Conservation (phyloP, 2,797 vertebrate genomes). For the Hyperoplus lanceolatus region DNA sequence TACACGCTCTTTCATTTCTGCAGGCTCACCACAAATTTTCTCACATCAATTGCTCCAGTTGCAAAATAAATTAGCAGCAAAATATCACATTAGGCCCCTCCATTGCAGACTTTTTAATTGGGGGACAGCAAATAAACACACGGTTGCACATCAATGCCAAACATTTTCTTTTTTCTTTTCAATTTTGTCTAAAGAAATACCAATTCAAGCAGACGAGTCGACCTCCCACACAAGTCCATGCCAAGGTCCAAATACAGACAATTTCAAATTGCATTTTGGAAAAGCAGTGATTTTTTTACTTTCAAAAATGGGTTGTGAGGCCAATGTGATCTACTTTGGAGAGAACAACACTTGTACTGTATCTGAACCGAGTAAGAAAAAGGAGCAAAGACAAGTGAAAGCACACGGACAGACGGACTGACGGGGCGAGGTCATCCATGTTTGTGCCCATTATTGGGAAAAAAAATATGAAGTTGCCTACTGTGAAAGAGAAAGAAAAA, state of each 20-base stretch:
- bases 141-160: slow-evolving; percentile 34
- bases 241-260: not conserved
- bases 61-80: slow-evolving; percentile 57
- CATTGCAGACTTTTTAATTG: slow-evolving; percentile 69
- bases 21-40: slow-evolving; percentile 16
- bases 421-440: slow-evolving; percentile 27
- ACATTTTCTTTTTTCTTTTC: slow-evolving; percentile 5
- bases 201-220: not conserved
- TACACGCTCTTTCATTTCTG: no score
- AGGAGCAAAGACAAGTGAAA: slow-evolving; percentile 31
- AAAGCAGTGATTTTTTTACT: slow-evolving; percentile 24
- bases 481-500: slow-evolving; percentile 2
- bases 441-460: not conserved
- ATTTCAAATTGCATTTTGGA: slow-evolving; percentile 18
- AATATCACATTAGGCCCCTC: slow-evolving; percentile 53
- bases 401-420: slow-evolving; percentile 8
- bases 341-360: slow-evolving; percentile 5
- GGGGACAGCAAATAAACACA: slow-evolving; percentile 35
- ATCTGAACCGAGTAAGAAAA: slow-evolving; percentile 26
- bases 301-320: slow-evolving; percentile 17
- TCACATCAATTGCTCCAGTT: slow-evolving; percentile 59
- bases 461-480: not conserved
- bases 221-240: not conserved
- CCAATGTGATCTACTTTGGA: slow-evolving; percentile 5
- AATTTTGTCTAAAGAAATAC: not conserved